Percentiles rank a stretch among this genome's conserved stretches.
Conservation (phyloP, 2,113 vertebrate genomes). For the Neodontobutis hainanensis region DNA sequence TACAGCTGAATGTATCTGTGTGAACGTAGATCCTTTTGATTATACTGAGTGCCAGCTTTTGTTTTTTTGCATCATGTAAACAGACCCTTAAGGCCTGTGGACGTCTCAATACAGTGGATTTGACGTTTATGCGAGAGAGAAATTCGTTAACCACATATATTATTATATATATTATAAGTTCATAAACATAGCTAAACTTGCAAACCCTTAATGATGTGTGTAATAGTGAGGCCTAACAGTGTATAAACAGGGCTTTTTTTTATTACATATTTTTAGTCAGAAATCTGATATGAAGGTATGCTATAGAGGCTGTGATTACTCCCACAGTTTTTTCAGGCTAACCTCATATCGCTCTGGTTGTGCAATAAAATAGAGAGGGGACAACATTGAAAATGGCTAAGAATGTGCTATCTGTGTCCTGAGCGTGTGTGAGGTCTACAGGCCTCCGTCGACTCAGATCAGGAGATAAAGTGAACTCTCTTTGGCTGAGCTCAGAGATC, state of each 20-base stretch:
- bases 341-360: conserved; percentile 32
- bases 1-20: too few species aligned
- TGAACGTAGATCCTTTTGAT: too few species aligned
- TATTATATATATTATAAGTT: too few species aligned
- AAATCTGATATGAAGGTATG: conserved; percentile 5
- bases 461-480: conserved; percentile 23
- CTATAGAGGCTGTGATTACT: conserved; percentile 9
- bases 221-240: background rate
- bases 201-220: background rate
- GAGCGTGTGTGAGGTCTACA: conserved; percentile 51
- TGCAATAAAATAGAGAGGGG: conserved; percentile 46
- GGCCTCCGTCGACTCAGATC: conserved; percentile 15
- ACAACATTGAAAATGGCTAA: conserved; percentile 54
- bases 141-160: too few species aligned
- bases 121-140: too few species aligned
- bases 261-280: background rate
- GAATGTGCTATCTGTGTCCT: conserved; percentile 35
- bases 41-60: too few species aligned
- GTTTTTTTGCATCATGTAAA: too few species aligned
- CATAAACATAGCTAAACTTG: too few species aligned
- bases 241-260: background rate
- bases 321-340: conserved; percentile 19
- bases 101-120: too few species aligned
- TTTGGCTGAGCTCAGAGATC: conserved; percentile 30
- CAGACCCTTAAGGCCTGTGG: too few species aligned